Conservation (phyloP, 2,113 vertebrate genomes). For the Reinhardtius hippoglossoides region DNA sequence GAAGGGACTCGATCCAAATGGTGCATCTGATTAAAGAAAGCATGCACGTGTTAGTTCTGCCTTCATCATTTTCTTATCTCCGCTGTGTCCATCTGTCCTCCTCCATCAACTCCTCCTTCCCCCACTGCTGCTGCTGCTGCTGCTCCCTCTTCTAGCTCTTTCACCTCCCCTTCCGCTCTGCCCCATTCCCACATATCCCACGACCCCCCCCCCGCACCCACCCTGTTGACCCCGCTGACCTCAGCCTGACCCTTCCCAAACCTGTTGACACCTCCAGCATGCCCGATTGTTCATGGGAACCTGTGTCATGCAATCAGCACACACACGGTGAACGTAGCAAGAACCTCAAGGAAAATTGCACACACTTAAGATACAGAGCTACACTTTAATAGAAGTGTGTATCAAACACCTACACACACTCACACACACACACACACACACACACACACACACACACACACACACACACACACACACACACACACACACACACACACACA, state of each 20-base stretch:
- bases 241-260: constrained; percentile 66
- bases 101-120: constrained; percentile 65
- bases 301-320: not conserved
- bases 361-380: not conserved
- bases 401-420: constrained; percentile 2
- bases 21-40: constrained; percentile 50
- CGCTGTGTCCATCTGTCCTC: constrained; percentile 70
- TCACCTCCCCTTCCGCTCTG: constrained; percentile 62
- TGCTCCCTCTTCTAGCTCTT: constrained; percentile 31
- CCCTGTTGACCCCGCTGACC: constrained; percentile 66
- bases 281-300: constrained; percentile 81
- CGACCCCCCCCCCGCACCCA: not conserved
- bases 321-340: too few species aligned
- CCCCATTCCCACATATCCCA: constrained; percentile 26
- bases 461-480: not conserved
- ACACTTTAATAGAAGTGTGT: not conserved
- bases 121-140: constrained; percentile 30
- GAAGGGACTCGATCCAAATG: constrained; percentile 40
- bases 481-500: too few species aligned
- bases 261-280: constrained; percentile 73
- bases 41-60: constrained; percentile 51
- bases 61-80: constrained; percentile 63
- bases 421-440: constrained; percentile 7
- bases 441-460: constrained; percentile 1
- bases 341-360: too few species aligned